Base-by-base conservation (phyloP, 1,140 invertebrate species). In the Drosophila pseudoananassae region DNA sequence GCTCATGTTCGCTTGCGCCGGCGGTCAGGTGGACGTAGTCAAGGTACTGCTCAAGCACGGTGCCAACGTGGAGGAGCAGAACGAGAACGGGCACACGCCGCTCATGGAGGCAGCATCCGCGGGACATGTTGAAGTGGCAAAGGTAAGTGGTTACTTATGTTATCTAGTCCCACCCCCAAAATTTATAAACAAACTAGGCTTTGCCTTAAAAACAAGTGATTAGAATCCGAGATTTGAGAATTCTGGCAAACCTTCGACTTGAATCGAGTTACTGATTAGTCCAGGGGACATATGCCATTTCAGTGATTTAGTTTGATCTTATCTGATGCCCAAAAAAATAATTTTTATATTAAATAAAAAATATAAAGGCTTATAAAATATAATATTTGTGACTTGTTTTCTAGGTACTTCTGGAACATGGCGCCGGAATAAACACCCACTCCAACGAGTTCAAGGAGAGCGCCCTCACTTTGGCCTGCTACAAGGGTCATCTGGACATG, bases 381-480 rank as follows among this genome's bases (percentile, higher is more conserved):
- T 33, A 33, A 33, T 33, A 29, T 33, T 33, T 12, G 3, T 36
- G 4, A 12, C 9, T 40, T 43, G n/a, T 40, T 40, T 52, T 51
- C 31, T 14, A 85, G 77, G 80, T 90, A 80, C 94, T 99, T 15
- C 93, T 99, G 14, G 95, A 97, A 73, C 95, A 97, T 92, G 98
- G 98, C 65, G 98, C 98, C 57, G 98, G 98, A 60, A 99, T 99
- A 79, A 99, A 99, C 94, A 99, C 98, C 61, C 98, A 99, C 93
- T 99, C 98, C 20, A 99, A 99, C 93, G 98, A 99, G 94, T 99
- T 99, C 92, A 99, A 99, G 93, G 97, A 98, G 92, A 97, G 96
- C 6, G 97, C 97, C 5, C 94, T 99, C 7, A 99, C 99, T 0
- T 93, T 99, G 50, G 98, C 98, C 23, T 98, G 98, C 91, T 99